Base-by-base conservation (phyloP, 2,113 vertebrate genomes). In the Ursus arctos region DNA sequence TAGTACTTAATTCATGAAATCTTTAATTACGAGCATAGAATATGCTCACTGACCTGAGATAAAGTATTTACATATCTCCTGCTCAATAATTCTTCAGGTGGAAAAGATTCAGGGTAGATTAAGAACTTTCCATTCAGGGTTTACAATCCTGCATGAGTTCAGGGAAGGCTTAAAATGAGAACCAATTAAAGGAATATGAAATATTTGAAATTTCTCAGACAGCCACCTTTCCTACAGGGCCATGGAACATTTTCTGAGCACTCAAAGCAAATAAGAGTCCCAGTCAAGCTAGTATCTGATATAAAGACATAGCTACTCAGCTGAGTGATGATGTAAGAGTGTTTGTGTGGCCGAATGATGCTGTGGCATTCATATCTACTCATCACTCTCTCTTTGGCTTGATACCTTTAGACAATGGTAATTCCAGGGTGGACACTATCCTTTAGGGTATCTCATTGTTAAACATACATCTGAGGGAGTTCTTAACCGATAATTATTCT, bases 401-500 rank as follows among this genome's bases (percentile, higher is more conserved):
- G 53, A 67, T 55, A 14, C 0, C 26, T 95, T 61, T 95, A 47
- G 87, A 84, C 11, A 72, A 6, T 40, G 9, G 2, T 8, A 76
- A 84, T 83, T 71, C 6, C 36, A 84, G 4, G 7, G 7, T 0
- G 14, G 59, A 91, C 8, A 21, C 4, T 33, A 24, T n/a, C 14
- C 13, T 80, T 94, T 47, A 95, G 18, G 31, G 47, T 49, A 87
- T 43, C 10, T 1, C 8, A 80, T 65, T 79, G 21, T 40, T 84
- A 93, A 84, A 33, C 10, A 53, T 77, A 72, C 53, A 95, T 96
- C 14, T 33, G 9, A 77, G 81, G 3, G 43, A 22, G 2, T 82
- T 94, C 15, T 95, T 72, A 47, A 49, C 33, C 88, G 6, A 67
- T 49, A 86, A 69, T 86, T 74, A 18, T 76, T 84, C 2, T 81